Conservation (phyloP, 1,140 invertebrate species). For the Nephila pilipes region DNA sequence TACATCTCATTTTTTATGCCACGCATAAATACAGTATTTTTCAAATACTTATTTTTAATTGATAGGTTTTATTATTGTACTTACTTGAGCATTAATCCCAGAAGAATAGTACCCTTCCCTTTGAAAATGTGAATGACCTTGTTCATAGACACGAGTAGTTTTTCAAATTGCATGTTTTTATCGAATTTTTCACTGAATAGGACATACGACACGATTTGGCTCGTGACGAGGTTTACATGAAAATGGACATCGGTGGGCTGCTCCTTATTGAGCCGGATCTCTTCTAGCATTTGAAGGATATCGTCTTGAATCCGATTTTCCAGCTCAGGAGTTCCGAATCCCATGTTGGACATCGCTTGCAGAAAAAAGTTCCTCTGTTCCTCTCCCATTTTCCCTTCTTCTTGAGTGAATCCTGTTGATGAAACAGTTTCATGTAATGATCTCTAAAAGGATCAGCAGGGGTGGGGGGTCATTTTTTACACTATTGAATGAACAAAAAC, state of each 20-base stretch:
- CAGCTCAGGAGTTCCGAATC: constrained; percentile 88
- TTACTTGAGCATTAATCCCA: constrained; percentile 12
- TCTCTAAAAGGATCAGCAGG: too few species aligned
- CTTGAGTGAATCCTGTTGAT: constrained; percentile 51
- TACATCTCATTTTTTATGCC: too few species aligned
- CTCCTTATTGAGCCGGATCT: background rate
- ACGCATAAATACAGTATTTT: too few species aligned
- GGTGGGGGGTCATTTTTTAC: too few species aligned
- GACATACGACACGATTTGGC: background rate
- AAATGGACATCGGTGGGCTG: background rate
- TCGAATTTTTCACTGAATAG: background rate
- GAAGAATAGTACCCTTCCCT: background rate
- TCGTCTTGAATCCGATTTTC: constrained; percentile 85
- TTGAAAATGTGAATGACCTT: background rate
- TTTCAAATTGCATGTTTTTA: background rate
- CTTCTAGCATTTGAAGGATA: background rate
- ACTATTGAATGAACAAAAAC: too few species aligned
- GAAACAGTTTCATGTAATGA: background rate
- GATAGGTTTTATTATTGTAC: too few species aligned
- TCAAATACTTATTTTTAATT: too few species aligned
- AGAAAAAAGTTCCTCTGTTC: constrained; percentile 88
- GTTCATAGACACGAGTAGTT: background rate
- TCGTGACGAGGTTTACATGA: background rate
- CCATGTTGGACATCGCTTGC: constrained; percentile 86
- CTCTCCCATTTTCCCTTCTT: constrained; percentile 88